Evolutionary conservation across 2,888 invertebrate species (phyloP).

Genomic region (Timema podura): DNA sequence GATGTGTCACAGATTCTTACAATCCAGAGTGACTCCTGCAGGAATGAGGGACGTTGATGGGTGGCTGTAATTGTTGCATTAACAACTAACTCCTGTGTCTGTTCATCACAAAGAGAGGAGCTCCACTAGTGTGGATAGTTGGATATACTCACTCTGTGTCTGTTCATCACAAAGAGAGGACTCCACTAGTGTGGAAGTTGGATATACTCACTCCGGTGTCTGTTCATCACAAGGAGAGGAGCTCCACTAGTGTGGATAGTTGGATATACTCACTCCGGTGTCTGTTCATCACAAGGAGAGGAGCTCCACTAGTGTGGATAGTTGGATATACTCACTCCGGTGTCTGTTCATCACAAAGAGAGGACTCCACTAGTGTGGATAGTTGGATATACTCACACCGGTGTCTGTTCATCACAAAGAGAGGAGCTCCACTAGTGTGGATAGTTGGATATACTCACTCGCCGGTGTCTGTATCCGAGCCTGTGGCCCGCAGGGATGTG

Average conservation of each 20-base stretch:
- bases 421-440: neutral
- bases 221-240: too few species aligned
- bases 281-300: too few species aligned
- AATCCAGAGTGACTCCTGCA: too few species aligned
- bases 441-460: constrained; percentile 32
- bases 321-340: constrained; percentile 33
- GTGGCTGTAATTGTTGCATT: too few species aligned
- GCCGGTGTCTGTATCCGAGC: constrained; percentile 43
- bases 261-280: too few species aligned
- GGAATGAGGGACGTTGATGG: too few species aligned
- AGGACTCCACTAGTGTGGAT: constrained; percentile 62
- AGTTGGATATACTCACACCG: constrained; percentile 48
- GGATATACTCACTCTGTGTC: constrained; percentile 31
- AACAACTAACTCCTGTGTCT: too few species aligned
- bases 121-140: neutral
- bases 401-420: too few species aligned
- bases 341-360: constrained; percentile 45
- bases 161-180: constrained; percentile 48
- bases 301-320: too few species aligned
- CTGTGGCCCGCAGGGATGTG: constrained; percentile 58
- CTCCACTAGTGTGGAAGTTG: constrained; percentile 64
- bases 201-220: constrained; percentile 40
- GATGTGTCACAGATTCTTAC: too few species aligned
- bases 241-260: neutral
- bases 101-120: too few species aligned